phyloP scores from a whole-genome alignment of 2,797 vertebrate species.

The Acrocephalus scirpaceus region DNA sequence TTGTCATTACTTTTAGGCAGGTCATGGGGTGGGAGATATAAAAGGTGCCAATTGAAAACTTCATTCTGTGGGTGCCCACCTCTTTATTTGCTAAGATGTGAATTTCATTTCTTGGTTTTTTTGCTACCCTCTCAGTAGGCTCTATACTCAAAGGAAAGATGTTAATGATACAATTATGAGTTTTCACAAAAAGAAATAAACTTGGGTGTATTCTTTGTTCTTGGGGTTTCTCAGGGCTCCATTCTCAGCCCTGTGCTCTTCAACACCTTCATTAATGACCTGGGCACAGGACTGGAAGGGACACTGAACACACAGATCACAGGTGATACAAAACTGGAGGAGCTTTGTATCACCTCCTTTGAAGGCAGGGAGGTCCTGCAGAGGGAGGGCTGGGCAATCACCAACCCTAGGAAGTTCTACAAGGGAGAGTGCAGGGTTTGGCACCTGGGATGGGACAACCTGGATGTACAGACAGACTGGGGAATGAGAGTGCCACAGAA shows the following conservation, averaged over 20 bases:
- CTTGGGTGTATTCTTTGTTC: not conserved
- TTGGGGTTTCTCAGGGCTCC: not conserved
- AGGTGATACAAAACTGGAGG: not conserved
- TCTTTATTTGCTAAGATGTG: not conserved
- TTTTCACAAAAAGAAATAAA: not conserved
- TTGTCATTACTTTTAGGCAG: conserved; percentile 58
- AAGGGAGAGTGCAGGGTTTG: not conserved
- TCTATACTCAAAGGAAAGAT: not conserved
- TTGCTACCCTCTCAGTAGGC: not conserved
- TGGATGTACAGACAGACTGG: not conserved
- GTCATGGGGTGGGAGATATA: conserved; percentile 26
- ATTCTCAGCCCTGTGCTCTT: not conserved
- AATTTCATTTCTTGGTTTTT: not conserved
- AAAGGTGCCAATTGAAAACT: conserved; percentile 68
- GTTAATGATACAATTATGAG: not conserved
- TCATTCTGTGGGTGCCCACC: not conserved
- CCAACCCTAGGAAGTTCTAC: rapidly evolving
- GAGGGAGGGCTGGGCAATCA: not conserved
- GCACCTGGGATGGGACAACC: not conserved
- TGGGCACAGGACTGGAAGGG: not conserved
- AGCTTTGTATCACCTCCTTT: not conserved
- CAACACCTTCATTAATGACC: not conserved
- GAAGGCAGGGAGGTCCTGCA: not conserved
- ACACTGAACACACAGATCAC: not conserved
- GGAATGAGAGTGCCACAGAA: not conserved